Conservation (phyloP, 64 coral and sea anemone genomes). For the Cladopsammia gracilis region DNA sequence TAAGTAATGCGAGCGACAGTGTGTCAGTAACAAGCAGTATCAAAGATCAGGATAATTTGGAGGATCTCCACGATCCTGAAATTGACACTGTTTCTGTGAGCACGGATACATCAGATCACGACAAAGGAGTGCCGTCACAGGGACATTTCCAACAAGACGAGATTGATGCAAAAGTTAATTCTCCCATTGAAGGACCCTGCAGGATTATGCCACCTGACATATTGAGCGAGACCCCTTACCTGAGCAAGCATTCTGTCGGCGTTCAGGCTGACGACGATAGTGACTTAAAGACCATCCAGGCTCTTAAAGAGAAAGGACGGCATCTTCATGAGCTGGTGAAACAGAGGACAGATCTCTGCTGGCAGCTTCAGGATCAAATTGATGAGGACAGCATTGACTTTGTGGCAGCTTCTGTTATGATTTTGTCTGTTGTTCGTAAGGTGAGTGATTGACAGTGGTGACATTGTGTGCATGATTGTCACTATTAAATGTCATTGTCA, state of each 20-base stretch:
- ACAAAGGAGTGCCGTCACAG: background rate
- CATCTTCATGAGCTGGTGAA: constrained; percentile 25
- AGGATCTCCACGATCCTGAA: constrained; percentile 12
- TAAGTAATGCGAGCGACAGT: constrained; percentile 43
- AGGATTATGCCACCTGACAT: constrained; percentile 42
- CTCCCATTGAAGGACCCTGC: constrained; percentile 23
- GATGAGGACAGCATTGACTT: constrained; percentile 3
- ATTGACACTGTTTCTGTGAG: background rate
- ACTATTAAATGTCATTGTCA: background rate
- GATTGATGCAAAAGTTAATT: background rate
- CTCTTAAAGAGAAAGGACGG: constrained; percentile 8
- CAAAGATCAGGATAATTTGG: constrained; percentile 28
- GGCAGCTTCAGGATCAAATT: constrained; percentile 39
- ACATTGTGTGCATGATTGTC: too few relatives aligned
- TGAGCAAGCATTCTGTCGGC: constrained; percentile 29
- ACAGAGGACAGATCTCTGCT: constrained; percentile 19
- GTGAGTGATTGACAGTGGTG: background rate
- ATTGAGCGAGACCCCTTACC: constrained; percentile 20
- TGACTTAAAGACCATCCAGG: background rate
- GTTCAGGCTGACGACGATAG: constrained; percentile 33
- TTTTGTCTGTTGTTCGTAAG: constrained; percentile 14
- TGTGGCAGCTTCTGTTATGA: constrained; percentile 17
- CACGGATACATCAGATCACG: background rate
- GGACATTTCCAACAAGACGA: constrained; percentile 31
- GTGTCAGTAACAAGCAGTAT: constrained; percentile 16